These are phyloP conservation scores for Tiaroga cobitis DNA, from an alignment of 2,797 vertebrate species.

Conservation along the genomic window DNA sequence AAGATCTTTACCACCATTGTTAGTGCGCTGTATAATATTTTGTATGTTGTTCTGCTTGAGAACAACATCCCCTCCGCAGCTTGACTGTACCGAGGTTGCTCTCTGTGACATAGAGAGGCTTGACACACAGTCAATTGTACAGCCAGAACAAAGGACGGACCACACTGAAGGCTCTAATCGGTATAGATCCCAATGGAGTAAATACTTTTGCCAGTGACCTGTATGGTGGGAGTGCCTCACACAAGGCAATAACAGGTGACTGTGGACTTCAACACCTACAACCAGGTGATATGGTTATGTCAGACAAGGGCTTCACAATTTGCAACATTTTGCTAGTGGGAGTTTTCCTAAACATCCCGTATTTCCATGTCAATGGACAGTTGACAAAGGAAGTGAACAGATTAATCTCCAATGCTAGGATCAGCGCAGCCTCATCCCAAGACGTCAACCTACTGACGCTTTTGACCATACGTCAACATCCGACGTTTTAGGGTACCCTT, in stretches of 20 bases:
- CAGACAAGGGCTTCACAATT: constrained; percentile 50
- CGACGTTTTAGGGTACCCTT: too few species aligned
- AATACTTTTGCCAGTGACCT: constrained; percentile 48
- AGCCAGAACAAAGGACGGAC: constrained; percentile 52
- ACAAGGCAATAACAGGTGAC: constrained; percentile 48
- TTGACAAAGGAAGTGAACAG: constrained; percentile 18
- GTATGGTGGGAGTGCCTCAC: constrained; percentile 34
- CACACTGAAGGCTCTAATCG: constrained; percentile 50
- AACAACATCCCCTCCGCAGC: constrained; percentile 41
- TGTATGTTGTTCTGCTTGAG: constrained; percentile 45
- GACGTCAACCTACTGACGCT: too few species aligned
- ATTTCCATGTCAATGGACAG: constrained; percentile 39
- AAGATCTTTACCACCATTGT: constrained; percentile 53
- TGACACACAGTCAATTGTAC: constrained; percentile 28
- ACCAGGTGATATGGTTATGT: constrained; percentile 44
- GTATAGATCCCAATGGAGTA: constrained; percentile 53
- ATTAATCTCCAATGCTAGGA: too few species aligned
- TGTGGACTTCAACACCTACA: constrained; percentile 42
- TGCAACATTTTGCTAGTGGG: constrained; percentile 34
- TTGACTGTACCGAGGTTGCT: constrained; percentile 55
- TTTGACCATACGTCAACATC: too few species aligned
- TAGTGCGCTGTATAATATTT: background rate
- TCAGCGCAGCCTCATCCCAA: too few species aligned
- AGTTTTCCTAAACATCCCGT: constrained; percentile 34
- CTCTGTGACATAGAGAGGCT: background rate